Percentiles rank a stretch among this genome's conserved stretches.
Evolutionary conservation across 2,797 vertebrate genomes (phyloP).

Genomic region (Enteromius paludinosus): DNA sequence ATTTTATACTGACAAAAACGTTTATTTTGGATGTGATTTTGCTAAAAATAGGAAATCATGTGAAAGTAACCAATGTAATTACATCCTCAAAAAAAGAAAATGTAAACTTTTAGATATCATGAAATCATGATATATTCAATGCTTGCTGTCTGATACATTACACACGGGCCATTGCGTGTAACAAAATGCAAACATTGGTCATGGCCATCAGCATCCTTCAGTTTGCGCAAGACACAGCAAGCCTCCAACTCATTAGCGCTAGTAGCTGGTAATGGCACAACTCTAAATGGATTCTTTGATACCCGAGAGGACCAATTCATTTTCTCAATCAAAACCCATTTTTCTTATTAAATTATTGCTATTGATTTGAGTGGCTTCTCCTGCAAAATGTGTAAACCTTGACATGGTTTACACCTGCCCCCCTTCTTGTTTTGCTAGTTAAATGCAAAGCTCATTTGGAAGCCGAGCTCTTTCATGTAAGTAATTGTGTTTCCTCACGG

Average conservation of each 20-base stretch:
- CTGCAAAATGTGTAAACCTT: slow-evolving; percentile 62
- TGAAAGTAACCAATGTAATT: background rate
- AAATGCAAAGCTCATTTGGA: slow-evolving; percentile 74
- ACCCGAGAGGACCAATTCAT: slow-evolving; percentile 58
- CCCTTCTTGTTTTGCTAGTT: slow-evolving; percentile 71
- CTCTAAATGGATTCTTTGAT: slow-evolving; percentile 70
- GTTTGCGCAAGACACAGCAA: slow-evolving; percentile 44
- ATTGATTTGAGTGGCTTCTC: slow-evolving; percentile 74
- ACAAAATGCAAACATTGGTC: slow-evolving; percentile 30
- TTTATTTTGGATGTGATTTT: no score
- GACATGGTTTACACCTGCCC: slow-evolving; percentile 61
- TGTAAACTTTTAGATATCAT: background rate
- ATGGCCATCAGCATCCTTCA: slow-evolving; percentile 22
- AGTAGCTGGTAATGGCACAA: slow-evolving; percentile 57
- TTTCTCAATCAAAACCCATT: slow-evolving; percentile 73
- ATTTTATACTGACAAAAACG: no score
- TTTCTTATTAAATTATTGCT: slow-evolving; percentile 77
- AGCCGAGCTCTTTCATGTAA: slow-evolving; percentile 74
- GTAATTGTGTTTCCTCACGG: slow-evolving; percentile 72
- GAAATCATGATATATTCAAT: slow-evolving; percentile 13
- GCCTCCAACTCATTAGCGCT: slow-evolving; percentile 54
- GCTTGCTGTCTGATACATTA: slow-evolving; percentile 31
- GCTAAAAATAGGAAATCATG: no score
- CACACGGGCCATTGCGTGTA: slow-evolving; percentile 30
- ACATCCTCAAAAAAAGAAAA: background rate